phyloP scores from a whole-genome alignment of 2,797 vertebrate genomes.

The Xyrichtys novacula region DNA sequence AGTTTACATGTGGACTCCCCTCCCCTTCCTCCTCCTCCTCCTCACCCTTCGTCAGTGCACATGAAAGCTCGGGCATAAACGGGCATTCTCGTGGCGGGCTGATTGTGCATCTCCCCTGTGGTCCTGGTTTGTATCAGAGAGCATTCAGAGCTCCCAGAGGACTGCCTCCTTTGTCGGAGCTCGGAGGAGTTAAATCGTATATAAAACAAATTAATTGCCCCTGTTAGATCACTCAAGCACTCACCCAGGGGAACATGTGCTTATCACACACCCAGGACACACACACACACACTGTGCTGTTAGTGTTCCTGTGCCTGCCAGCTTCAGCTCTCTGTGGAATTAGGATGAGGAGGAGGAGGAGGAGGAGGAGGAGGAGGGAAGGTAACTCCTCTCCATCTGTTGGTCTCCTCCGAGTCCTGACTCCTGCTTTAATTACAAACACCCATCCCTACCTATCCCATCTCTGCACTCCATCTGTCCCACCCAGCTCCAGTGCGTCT shows the following conservation, averaged over 20 bases:
- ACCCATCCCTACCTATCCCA: slow-evolving; percentile 54
- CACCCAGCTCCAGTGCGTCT: slow-evolving; percentile 35
- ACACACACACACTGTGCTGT: slow-evolving; percentile 40
- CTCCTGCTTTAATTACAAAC: slow-evolving; percentile 67
- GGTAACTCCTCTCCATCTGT: slow-evolving; percentile 79
- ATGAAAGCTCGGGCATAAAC: slow-evolving; percentile 68
- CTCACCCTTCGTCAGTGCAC: slow-evolving; percentile 50
- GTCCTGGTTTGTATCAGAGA: slow-evolving; percentile 80
- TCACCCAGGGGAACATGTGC: slow-evolving; percentile 83
- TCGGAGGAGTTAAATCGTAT: slow-evolving; percentile 82
- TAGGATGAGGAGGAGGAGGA: slow-evolving; percentile 26
- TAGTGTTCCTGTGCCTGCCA: slow-evolving; percentile 79
- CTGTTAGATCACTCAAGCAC: slow-evolving; percentile 84
- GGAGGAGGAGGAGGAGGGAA: slow-evolving; percentile 15
- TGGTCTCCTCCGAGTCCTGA: slow-evolving; percentile 67
- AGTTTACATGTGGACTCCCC: slow-evolving; percentile 66
- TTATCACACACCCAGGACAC: slow-evolving; percentile 76
- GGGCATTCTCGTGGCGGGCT: slow-evolving; percentile 60
- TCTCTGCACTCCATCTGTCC: slow-evolving; percentile 77
- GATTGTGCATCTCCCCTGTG: slow-evolving; percentile 77
- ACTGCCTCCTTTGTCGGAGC: slow-evolving; percentile 75
- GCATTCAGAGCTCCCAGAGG: slow-evolving; percentile 81
- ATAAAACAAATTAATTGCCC: slow-evolving; percentile 87
- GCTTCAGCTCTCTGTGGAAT: slow-evolving; percentile 64
- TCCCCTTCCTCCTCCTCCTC: neutral